These are phyloP conservation scores for Diaphora mendica DNA, from an alignment of 2,888 invertebrate genomes.

Conservation along the genomic window DNA sequence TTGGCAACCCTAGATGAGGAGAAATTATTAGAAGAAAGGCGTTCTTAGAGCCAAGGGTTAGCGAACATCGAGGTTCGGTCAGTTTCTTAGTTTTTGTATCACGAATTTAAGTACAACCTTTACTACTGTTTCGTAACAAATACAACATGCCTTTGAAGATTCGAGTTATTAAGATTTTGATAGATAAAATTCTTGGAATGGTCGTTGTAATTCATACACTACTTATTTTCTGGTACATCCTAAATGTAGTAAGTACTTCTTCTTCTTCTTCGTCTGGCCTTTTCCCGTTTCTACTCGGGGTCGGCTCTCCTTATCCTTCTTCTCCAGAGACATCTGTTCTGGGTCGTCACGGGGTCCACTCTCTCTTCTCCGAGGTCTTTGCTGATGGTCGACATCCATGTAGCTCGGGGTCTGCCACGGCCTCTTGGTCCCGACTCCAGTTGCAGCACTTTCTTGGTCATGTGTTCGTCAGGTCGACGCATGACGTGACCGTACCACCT, in stretches of 20 bases:
- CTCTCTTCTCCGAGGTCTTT: too few relatives aligned
- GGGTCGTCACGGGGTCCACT: too few relatives aligned
- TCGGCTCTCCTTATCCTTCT: too few relatives aligned
- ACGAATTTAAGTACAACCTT: constrained; percentile 14
- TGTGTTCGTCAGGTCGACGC: too few relatives aligned
- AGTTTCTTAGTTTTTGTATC: constrained; percentile 5
- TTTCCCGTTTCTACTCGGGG: too few relatives aligned
- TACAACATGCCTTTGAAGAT: constrained; percentile 18
- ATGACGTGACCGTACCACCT: too few relatives aligned
- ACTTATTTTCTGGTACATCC: constrained; percentile 16
- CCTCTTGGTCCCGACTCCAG: too few relatives aligned
- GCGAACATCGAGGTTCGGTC: constrained; percentile 31
- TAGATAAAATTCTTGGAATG: constrained; percentile 12
- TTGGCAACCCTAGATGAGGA: constrained; percentile 16
- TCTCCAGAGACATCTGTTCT: too few relatives aligned
- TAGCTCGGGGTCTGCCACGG: too few relatives aligned
- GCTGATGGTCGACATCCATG: too few relatives aligned
- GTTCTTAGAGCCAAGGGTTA: constrained; percentile 54
- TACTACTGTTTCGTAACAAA: constrained; percentile 43
- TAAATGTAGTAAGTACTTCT: constrained; percentile 6
- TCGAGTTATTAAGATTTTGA: constrained; percentile 2
- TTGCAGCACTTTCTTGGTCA: too few relatives aligned
- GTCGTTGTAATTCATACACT: constrained; percentile 10
- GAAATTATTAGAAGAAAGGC: constrained; percentile 46
- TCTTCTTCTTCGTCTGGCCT: too few relatives aligned